Percentiles rank a stretch among this genome's conserved stretches.
phyloP scores from a whole-genome alignment of 1,140 invertebrate species.

The Papilio glaucus region DNA sequence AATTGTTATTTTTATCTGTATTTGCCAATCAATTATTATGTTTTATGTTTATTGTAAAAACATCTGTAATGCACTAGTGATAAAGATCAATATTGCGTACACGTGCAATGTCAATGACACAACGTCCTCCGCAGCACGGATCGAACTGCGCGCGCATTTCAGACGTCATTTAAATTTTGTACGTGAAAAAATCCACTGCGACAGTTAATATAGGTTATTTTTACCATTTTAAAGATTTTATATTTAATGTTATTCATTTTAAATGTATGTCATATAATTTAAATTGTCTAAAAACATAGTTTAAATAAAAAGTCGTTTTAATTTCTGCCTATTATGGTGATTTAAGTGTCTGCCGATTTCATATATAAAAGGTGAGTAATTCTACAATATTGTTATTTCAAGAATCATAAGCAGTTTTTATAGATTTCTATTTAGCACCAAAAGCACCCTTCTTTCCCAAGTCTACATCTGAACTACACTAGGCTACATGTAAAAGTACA shows the following conservation, averaged over 20 bases:
- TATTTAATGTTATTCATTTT: constrained; percentile 18
- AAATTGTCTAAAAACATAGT: not conserved
- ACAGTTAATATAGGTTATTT: constrained; percentile 52
- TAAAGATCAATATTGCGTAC: not conserved
- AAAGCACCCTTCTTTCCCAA: too few species aligned
- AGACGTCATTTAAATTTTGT: constrained; percentile 50
- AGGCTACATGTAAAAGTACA: too few species aligned
- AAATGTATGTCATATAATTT: constrained; percentile 13
- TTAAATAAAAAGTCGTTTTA: not conserved
- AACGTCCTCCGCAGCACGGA: constrained; percentile 50
- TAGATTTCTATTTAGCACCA: not conserved
- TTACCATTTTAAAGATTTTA: constrained; percentile 24
- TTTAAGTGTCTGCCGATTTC: constrained; percentile 25
- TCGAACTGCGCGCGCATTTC: constrained; percentile 62
- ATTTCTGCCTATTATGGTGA: constrained; percentile 15
- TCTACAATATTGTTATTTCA: not conserved
- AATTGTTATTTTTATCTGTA: not conserved
- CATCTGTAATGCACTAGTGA: not conserved
- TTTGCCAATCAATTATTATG: not conserved
- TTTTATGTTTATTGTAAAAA: not conserved
- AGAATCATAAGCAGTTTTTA: too few species aligned
- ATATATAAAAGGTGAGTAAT: constrained; percentile 23
- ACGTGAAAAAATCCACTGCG: constrained; percentile 54
- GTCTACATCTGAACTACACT: too few species aligned
- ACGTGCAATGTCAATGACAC: not conserved